Evolutionary conservation across 2,113 vertebrate genomes (phyloP), one percentile per base, ranked within the genome.

Genomic region (Piprites chloris): DNA sequence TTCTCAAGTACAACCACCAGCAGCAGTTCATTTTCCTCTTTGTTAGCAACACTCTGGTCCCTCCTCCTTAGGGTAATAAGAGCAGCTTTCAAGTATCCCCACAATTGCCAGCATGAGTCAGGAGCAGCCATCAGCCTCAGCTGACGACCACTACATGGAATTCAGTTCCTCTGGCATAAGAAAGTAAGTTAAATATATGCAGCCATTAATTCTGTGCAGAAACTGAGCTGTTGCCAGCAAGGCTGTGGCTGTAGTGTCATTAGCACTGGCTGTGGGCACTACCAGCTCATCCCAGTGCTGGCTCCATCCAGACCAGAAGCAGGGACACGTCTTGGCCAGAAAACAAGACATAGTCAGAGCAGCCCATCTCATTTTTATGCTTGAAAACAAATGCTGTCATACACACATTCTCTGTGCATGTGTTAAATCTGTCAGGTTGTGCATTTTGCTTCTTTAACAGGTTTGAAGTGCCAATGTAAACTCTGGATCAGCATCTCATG

Each of bases 81-180:
- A 66, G 72, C 72, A 56, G 56, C 30, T 61, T 22, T 55, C 2
- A 0, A 50, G 14, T 13, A 26, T 32, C 59, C n/a, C 16, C 5
- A 33, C 10, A 37, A 74, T 30, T 12, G 56, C 47, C 39, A 53
- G 19, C 33, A 3, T 7, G 5, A 44, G n/a, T 4, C 55, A 41
- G 58, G 52, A 76, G 66, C 65, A 37, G 39, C 61, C 21, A 28
- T 5, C 32, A 12, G 4, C 19, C 49, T 50, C 49, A 50, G 8
- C 49, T 7, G 1, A 30, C 0, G 0, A 37, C 12, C 0, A 0
- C 41, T 52, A 18, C 23, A 37, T 37, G 42, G 15, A 1, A 0
- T 42, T 59, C 0, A 0, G 39, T 7, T 47, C 47, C 63, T 62
- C 58, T 33, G 42, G 33, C 42, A 9, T 9, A 39, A n/a, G 33